Base-by-base conservation (phyloP, 2,888 invertebrate genomes). In the Coenonympha glycerion region DNA sequence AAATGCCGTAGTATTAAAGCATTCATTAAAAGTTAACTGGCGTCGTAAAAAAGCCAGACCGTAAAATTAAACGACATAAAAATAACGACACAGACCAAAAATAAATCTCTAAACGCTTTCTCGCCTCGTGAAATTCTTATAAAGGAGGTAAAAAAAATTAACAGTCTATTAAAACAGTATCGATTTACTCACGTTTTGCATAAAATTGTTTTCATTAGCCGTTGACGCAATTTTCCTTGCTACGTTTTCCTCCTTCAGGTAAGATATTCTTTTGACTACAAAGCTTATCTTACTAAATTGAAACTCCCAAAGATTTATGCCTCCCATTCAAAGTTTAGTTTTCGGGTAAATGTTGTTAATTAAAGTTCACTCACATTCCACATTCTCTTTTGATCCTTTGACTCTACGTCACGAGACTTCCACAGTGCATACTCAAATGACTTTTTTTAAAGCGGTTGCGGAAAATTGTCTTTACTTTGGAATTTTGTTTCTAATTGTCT, bases 141-240 rank as follows among this genome's bases (percentile, higher is more conserved):
- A 45, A 47, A 19, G 49, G 31, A 37, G 47, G 42, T 47, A 34
- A 39, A 54, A 36, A 49, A 42, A 30, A 50, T 53, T 53, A 53
- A 56, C 37, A 52, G 49, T 55, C 57, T 61, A 62, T 63, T 57
- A 59, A 59, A 52, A 40, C 50, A 55, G 55, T 57, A 59, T 59
- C 56, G 63, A 60, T 64, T 61, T 58, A 60, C 58, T 60, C 61
- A 66, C 60, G 39, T 63, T 77, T 78, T 73, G 66, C 76, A 76
- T 76, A 66, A 68, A 73, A 79, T 78, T 75, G 76, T 73, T 77
- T 79, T 55, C 58, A 69, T 75, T 73, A 72, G 62, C 63, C 63
- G 58, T 56, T 58, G 66, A 55, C 55, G 60, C 54, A 49, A 59
- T 58, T 57, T 60, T 56, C 57, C 54, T 52, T 51, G 57, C 53